A percentile compares a stretch with the other conserved stretches of the same genome.
phyloP scores from a whole-genome alignment of 2,888 invertebrate species.

The Harpagoxenus sublaevis region DNA sequence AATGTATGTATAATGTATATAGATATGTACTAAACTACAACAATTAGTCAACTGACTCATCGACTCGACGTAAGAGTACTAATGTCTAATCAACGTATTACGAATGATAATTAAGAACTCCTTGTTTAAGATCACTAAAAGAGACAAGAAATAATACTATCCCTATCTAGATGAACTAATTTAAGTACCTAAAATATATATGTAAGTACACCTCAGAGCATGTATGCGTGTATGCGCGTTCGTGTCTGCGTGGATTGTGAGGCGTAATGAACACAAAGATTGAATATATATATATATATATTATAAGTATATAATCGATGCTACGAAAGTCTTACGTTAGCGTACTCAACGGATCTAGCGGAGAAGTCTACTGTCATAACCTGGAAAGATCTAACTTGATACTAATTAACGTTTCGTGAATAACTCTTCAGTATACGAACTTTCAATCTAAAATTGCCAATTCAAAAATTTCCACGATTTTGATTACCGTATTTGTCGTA shows the following conservation, averaged over 20 bases:
- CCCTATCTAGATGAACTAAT: constrained; percentile 76
- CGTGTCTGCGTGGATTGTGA: constrained; percentile 45
- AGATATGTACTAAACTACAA: constrained; percentile 76
- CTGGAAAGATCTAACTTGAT: constrained; percentile 74
- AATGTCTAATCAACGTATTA: constrained; percentile 76
- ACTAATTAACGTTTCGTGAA: constrained; percentile 67
- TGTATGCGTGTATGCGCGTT: constrained; percentile 50
- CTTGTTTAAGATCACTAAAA: constrained; percentile 69
- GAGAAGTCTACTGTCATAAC: constrained; percentile 72
- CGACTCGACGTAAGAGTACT: constrained; percentile 70
- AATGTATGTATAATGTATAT: constrained; percentile 57
- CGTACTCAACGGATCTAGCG: constrained; percentile 77
- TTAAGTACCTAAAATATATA: constrained; percentile 64
- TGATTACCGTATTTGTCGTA: constrained; percentile 56
- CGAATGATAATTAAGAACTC: constrained; percentile 73
- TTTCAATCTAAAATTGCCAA: constrained; percentile 33
- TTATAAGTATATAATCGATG: constrained; percentile 58
- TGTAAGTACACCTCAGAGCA: constrained; percentile 56
- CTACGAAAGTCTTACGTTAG: constrained; percentile 70
- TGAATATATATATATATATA: constrained; percentile 40
- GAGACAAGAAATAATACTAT: constrained; percentile 72
- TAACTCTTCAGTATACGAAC: constrained; percentile 52
- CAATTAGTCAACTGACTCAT: constrained; percentile 76
- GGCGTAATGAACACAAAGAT: constrained; percentile 50
- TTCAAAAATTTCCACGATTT: constrained; percentile 41